A percentile compares a stretch with the other conserved stretches of the same genome.
These are phyloP conservation scores for Formica selysi DNA, from an alignment of 1,140 invertebrate genomes.

Conservation along the genomic window DNA sequence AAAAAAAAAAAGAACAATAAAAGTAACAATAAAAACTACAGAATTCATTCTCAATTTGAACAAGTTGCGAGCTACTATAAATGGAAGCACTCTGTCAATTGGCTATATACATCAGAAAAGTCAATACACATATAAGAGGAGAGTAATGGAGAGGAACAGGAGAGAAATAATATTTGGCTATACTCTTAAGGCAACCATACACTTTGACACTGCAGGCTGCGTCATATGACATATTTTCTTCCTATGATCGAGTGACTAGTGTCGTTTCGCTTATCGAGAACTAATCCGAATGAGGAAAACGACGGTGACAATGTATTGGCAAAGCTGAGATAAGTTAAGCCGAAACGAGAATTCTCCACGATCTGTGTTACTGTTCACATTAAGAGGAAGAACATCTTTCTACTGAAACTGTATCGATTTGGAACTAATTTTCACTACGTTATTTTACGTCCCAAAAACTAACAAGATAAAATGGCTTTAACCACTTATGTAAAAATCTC, in stretches of 20 bases:
- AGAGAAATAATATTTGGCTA: slow-evolving; percentile 34
- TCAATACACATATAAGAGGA: not conserved
- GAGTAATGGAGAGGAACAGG: slow-evolving; percentile 42
- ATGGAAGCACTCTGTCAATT: slow-evolving; percentile 76
- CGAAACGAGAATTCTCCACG: slow-evolving; percentile 6
- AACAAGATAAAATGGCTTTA: slow-evolving; percentile 2
- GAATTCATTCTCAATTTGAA: slow-evolving; percentile 3
- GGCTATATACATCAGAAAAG: slow-evolving; percentile 68
- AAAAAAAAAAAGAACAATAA: not conserved
- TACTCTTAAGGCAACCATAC: slow-evolving; percentile 16
- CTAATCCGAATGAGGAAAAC: not conserved
- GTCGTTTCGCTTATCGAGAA: slow-evolving; percentile 35
- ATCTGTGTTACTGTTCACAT: not conserved
- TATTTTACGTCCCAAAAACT: slow-evolving; percentile 25
- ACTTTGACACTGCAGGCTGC: not conserved
- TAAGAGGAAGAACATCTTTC: not conserved
- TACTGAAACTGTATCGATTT: not conserved
- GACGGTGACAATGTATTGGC: not conserved
- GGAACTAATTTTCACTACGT: slow-evolving; percentile 40
- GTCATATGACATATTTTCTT: slow-evolving; percentile 28
- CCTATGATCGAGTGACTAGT: slow-evolving; percentile 58
- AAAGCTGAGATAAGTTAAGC: not conserved
- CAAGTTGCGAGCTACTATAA: slow-evolving; percentile 63
- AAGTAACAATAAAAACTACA: not conserved
- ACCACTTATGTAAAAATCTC: slow-evolving; percentile 29